Base-by-base conservation (phyloP, 2,113 vertebrate species). In the Pseudorasbora parva region DNA sequence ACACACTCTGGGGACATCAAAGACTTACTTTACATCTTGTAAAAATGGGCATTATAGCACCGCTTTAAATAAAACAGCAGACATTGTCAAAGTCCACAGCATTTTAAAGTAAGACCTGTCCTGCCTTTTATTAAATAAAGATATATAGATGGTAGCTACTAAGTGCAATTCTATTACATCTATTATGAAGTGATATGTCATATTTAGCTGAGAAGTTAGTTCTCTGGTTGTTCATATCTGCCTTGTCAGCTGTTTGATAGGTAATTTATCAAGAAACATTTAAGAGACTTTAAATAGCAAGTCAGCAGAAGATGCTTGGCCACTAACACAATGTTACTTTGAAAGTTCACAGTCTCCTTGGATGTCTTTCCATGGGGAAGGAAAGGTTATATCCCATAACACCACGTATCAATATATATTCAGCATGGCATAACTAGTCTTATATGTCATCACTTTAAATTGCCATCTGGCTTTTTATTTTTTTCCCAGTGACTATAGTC, bases 271-370 rank as follows among this genome's bases (percentile, higher is more conserved):
- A 75, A 54, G 49, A 43, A 74, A 75, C 72, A 79, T 87, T 85
- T 54, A 78, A 60, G 37, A 60, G 33, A 23, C 88, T 88, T 86
- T 86, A 86, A 88, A 88, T 88, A 88, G 84, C 43, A 8, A 57
- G 23, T 78, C 72, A 56, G 37, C 45, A 56, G 56, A 54, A 3
- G 84, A 79, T 84, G 43, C 74, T 66, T 82, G 56, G 78, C 79
- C 78, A 62, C 72, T 82, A 49, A 87, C 83, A 83, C 33, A 71
- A 83, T 83, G 62, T 66, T 51, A 3, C 69, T 72, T 8, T 77
- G 59, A 85, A 88, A 88, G 86, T 88, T 83, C 86, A 88, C 23
- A 12, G 33, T 74, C 66, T 62, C 81, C 59, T 68, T 30, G 33
- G 57, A 74, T 12, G 37, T 2, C 37, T 37, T 37, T 37, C 37